Conservation (phyloP, 1,140 invertebrate species). For the Tetramorium parvispinum region DNA sequence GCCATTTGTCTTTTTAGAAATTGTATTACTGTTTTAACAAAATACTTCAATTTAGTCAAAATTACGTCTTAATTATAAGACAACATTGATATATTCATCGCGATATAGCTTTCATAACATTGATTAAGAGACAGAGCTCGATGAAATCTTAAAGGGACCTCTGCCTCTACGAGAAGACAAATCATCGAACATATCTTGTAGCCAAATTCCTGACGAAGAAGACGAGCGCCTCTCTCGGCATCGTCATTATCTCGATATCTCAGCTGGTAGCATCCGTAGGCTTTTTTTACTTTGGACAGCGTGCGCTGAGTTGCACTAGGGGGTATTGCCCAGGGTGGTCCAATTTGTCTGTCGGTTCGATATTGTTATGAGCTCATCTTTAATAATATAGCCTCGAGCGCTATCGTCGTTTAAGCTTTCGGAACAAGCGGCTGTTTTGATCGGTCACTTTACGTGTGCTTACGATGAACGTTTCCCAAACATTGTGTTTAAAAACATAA, state of each 20-base stretch:
- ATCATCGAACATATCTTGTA: slow-evolving; percentile 54
- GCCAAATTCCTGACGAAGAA: slow-evolving; percentile 66
- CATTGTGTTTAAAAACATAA: background rate
- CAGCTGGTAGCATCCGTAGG: slow-evolving; percentile 73
- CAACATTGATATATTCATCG: slow-evolving; percentile 10
- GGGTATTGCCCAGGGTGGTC: slow-evolving; percentile 83
- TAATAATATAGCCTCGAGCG: slow-evolving; percentile 80
- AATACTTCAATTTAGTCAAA: background rate
- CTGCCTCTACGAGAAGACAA: slow-evolving; percentile 29
- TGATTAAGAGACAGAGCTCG: slow-evolving; percentile 42
- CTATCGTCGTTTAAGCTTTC: slow-evolving; percentile 56
- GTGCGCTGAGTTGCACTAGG: slow-evolving; percentile 73
- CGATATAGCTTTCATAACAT: slow-evolving; percentile 4
- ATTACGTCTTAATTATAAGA: slow-evolving; percentile 22
- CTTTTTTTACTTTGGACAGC: slow-evolving; percentile 75
- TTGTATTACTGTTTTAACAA: background rate
- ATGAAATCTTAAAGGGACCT: slow-evolving; percentile 56
- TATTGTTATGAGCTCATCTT: slow-evolving; percentile 86
- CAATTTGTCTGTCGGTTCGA: slow-evolving; percentile 84
- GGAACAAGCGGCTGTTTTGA: slow-evolving; percentile 24
- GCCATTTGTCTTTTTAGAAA: background rate
- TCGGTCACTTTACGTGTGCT: slow-evolving; percentile 45
- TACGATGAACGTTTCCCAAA: background rate
- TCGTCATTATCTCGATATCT: slow-evolving; percentile 79
- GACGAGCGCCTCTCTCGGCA: slow-evolving; percentile 64